These are phyloP conservation scores for Philaenus spumarius DNA, from an alignment of 1,140 invertebrate species.

Conservation along the genomic window DNA sequence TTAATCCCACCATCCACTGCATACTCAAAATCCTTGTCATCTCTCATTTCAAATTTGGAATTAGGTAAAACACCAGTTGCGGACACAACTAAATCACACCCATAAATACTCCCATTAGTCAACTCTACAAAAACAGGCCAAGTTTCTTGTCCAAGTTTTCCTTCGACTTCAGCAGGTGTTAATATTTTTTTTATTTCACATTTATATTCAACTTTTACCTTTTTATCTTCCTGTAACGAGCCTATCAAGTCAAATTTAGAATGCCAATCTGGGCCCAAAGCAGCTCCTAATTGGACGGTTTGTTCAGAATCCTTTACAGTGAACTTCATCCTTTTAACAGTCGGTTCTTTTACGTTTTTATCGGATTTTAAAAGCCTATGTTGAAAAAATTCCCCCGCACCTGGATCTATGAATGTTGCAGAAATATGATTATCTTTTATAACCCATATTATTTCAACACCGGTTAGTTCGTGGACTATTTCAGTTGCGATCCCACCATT, in stretches of 20 bases:
- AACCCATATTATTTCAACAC: slow-evolving; percentile 85
- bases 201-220: slow-evolving; percentile 55
- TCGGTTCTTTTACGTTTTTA: slow-evolving; percentile 25
- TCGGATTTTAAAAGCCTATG: slow-evolving; percentile 35
- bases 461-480: slow-evolving; percentile 79
- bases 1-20: slow-evolving; percentile 66
- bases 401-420: slow-evolving; percentile 89
- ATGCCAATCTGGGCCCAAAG: slow-evolving; percentile 95
- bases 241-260: slow-evolving; percentile 58
- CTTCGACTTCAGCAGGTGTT: slow-evolving; percentile 36
- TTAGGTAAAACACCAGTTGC: slow-evolving; percentile 88
- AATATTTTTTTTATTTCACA: slow-evolving; percentile 53
- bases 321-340: slow-evolving; percentile 60
- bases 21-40: slow-evolving; percentile 44
- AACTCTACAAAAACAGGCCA: slow-evolving; percentile 70
- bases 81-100: slow-evolving; percentile 90
- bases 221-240: slow-evolving; percentile 33
- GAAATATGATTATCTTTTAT: slow-evolving; percentile 90
- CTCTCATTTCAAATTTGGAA: slow-evolving; percentile 48
- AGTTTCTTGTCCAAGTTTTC: slow-evolving; percentile 34
- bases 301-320: slow-evolving; percentile 43
- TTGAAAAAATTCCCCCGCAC: slow-evolving; percentile 91
- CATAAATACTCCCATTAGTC: slow-evolving; percentile 64
- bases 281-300: slow-evolving; percentile 58
- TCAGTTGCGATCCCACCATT: slow-evolving; percentile 99